A percentile compares a stretch with the other conserved stretches of the same genome.
Conservation (phyloP, 2,113 vertebrate genomes). For the mouse (Mus musculus) region GRCm39 chr2:172554501-172555000, state of each 20-base stretch:
- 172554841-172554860: slow-evolving; percentile 43
- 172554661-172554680: rapidly evolving
- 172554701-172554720: not conserved
- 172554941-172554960: slow-evolving; percentile 89
- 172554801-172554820: slow-evolving; percentile 19
- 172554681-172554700: not conserved
- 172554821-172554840: slow-evolving; percentile 69
- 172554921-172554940: slow-evolving; percentile 88
- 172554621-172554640: not conserved
- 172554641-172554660: rapidly evolving
- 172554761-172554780: slow-evolving; percentile 42
- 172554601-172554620: not conserved
- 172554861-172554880: slow-evolving; percentile 84
- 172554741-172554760: not conserved
- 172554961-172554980: slow-evolving; percentile 91
- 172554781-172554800: slow-evolving; percentile 51
- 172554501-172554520: not conserved
- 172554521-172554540: not conserved
- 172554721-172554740: not conserved
- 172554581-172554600: rapidly evolving
- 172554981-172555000: slow-evolving; percentile 89
- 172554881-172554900: slow-evolving; percentile 88
- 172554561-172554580: not conserved
- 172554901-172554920: slow-evolving; percentile 87
- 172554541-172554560: not conserved